phyloP scores from a whole-genome alignment of 2,797 vertebrate genomes.

The Margarornis squamiger region DNA sequence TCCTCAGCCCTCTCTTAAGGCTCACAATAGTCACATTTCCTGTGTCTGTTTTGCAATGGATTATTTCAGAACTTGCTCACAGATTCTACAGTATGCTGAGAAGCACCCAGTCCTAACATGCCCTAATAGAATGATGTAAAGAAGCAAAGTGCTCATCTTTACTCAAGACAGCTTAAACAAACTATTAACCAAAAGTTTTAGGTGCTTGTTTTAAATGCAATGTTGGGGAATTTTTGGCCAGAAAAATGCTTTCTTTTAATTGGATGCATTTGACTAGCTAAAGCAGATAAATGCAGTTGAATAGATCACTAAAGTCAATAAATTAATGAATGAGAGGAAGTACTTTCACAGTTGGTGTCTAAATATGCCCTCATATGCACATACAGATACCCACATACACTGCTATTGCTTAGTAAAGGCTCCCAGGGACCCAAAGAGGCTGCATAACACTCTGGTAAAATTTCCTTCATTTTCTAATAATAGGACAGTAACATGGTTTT shows the following conservation, averaged over 20 bases:
- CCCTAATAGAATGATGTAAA: not conserved
- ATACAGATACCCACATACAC: rapidly evolving
- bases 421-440: not conserved
- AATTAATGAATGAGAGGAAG: not conserved
- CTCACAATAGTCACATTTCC: not conserved
- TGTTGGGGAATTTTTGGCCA: not conserved
- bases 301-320: not conserved
- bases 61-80: not conserved
- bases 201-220: not conserved
- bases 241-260: not conserved
- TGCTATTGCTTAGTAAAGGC: not conserved
- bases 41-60: not conserved
- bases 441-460: not conserved
- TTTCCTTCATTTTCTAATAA: not conserved
- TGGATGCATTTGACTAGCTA: not conserved
- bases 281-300: not conserved
- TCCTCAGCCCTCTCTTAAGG: not conserved
- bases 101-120: not conserved
- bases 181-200: not conserved
- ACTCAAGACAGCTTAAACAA: not conserved
- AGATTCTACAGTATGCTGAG: not conserved
- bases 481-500: not conserved
- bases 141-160: not conserved
- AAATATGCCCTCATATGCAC: not conserved
- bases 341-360: not conserved